Evolutionary conservation across 2,797 vertebrate species (phyloP).

Genomic region (Gallinago nigripennis): DNA sequence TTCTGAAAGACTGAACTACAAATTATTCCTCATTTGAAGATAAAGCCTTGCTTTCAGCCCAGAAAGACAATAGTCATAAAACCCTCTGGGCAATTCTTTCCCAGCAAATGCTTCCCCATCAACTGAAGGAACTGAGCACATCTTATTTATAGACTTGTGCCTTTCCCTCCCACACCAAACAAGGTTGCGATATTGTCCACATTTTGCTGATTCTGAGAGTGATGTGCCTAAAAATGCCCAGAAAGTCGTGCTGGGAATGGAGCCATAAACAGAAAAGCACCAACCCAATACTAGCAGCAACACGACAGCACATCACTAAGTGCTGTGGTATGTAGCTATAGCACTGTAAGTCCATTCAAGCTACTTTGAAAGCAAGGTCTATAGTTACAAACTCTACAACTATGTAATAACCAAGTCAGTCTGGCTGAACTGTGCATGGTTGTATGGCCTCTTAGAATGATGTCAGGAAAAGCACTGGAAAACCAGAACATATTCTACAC

Average conservation of each 20-base stretch:
- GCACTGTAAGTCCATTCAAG: neutral
- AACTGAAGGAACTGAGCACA: neutral
- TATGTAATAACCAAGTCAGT: neutral
- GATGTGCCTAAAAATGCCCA: neutral
- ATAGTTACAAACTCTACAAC: neutral
- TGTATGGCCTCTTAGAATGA: neutral
- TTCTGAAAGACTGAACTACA: neutral
- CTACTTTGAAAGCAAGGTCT: neutral
- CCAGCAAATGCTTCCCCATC: neutral
- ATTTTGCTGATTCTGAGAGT: neutral
- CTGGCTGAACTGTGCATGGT: neutral
- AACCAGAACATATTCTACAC: neutral
- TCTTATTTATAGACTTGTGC: neutral
- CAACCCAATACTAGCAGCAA: neutral
- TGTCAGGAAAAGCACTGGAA: neutral
- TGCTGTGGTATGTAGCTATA: fast-evolving
- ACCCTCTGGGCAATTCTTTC: neutral
- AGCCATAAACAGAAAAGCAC: neutral
- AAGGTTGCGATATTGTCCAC: neutral
- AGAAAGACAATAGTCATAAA: neutral
- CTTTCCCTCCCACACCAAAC: neutral
- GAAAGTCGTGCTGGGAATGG: neutral
- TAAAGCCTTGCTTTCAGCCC: neutral
- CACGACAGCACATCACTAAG: neutral
- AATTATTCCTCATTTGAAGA: neutral